Conservation (phyloP, 2,113 vertebrate species). For the Passer domesticus region DNA sequence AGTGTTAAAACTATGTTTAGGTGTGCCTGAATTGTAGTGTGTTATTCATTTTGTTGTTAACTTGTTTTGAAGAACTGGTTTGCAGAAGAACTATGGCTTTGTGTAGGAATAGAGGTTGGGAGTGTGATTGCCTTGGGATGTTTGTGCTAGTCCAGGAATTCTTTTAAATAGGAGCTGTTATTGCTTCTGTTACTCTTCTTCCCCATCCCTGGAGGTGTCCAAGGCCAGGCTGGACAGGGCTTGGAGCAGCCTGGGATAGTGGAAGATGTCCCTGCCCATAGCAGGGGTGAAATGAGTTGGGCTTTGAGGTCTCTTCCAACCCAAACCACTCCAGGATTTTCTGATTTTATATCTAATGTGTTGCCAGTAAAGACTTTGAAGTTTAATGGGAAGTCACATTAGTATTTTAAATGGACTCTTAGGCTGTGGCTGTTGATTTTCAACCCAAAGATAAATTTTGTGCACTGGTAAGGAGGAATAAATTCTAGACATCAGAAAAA, state of each 20-base stretch:
- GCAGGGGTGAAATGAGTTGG: accelerated
- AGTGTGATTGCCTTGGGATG: neutral
- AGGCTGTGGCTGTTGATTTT: neutral
- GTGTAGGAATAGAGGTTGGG: neutral
- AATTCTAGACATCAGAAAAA: neutral
- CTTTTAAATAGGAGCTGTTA: neutral
- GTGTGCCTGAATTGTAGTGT: neutral
- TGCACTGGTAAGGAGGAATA: neutral
- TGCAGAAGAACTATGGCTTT: neutral
- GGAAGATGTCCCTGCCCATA: neutral
- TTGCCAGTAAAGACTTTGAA: neutral
- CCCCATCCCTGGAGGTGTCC: neutral
- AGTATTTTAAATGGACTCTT: neutral
- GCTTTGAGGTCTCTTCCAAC: neutral
- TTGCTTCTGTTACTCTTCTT: neutral
- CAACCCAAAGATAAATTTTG: neutral
- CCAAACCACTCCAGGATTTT: neutral
- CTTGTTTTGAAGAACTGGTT: neutral
- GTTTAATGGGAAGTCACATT: neutral
- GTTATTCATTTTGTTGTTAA: neutral
- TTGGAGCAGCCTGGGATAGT: accelerated
- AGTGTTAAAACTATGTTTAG: neutral
- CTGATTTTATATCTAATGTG: neutral
- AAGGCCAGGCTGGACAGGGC: accelerated
- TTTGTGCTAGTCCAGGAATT: neutral